Base-by-base conservation (phyloP, 1,140 invertebrate species). In the Diachasmimorpha longicaudata region DNA sequence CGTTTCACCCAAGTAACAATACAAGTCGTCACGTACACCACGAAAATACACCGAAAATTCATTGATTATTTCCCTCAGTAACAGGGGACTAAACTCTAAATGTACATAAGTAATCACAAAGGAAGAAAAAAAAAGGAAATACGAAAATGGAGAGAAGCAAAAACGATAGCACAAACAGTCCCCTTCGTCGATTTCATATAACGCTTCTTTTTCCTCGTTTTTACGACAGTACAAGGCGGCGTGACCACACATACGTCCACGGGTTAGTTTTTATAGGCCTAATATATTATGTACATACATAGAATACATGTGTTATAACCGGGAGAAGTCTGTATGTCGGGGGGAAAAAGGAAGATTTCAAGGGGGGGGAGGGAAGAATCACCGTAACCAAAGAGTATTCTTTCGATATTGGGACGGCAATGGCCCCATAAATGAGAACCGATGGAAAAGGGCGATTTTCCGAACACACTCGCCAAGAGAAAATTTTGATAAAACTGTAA, bases 201-300 rank as follows among this genome's bases (percentile, higher is more conserved):
- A 19, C 25, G n/a, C 46, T 72, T 70, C 74, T 71, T 71, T 52
- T 80, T 78, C 74, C 72, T 79, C 76, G 79, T 80, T 82, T 81
- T 82, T 82, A 85, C 81, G 83, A 83, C 80, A 81, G 77, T 81
- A 79, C 81, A 82, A 83, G 82, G 82, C 82, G 79, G 82, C 82
- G 81, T 78, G 81, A 81, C 74, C 81, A 77, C 80, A 83, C 81
- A 84, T 83, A 82, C 75, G 75, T 78, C 77, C 75, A 76, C 58
- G 46, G 71, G 72, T 48, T 66, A 74, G 48, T 79, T 79, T 79
- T 79, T 79, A 79, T 79, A 79, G 77, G 74, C 77, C 71, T 76
- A 74, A 76, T 79, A 79, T 79, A 76, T 76, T 79, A 79, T 76
- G 39, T 76, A 66, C 42, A 75, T 75, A 52, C 67, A 70, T 58